Conservation (phyloP, 2,113 vertebrate genomes). For the Sylvietta virens region DNA sequence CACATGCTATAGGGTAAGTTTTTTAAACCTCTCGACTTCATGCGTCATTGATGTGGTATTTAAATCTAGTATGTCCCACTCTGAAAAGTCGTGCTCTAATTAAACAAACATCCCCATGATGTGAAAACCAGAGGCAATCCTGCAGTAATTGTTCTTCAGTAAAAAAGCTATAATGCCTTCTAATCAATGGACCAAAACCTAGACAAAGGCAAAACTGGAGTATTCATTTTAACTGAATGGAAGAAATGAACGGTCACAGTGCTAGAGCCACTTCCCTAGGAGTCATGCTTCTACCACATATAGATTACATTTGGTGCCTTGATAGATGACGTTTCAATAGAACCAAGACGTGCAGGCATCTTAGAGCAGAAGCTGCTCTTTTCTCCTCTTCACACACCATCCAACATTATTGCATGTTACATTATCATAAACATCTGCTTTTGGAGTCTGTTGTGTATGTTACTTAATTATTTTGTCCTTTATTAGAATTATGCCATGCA, state of each 20-base stretch:
- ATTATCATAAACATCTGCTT: background rate
- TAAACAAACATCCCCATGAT: background rate
- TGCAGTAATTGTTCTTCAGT: conserved; percentile 1
- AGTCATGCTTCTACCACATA: conserved; percentile 12
- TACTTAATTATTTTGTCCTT: conserved; percentile 70
- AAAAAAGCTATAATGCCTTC: background rate
- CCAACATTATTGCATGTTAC: background rate
- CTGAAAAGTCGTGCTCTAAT: background rate
- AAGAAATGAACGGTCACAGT: conserved; percentile 19
- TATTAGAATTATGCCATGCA: conserved; percentile 38
- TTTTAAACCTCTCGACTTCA: background rate
- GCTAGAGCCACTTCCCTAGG: background rate
- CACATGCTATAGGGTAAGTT: background rate
- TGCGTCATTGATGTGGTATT: background rate
- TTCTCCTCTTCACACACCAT: conserved; percentile 12
- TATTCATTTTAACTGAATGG: conserved; percentile 40
- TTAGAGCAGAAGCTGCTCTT: background rate
- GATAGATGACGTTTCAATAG: background rate
- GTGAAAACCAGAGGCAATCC: conserved; percentile 28
- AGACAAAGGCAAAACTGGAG: background rate
- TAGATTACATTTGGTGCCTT: conserved; percentile 45
- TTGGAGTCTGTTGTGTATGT: background rate
- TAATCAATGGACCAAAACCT: background rate
- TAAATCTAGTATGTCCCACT: background rate
- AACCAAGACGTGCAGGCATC: background rate